Conservation (phyloP, 2,113 vertebrate species). For the Cromileptes altivelis region DNA sequence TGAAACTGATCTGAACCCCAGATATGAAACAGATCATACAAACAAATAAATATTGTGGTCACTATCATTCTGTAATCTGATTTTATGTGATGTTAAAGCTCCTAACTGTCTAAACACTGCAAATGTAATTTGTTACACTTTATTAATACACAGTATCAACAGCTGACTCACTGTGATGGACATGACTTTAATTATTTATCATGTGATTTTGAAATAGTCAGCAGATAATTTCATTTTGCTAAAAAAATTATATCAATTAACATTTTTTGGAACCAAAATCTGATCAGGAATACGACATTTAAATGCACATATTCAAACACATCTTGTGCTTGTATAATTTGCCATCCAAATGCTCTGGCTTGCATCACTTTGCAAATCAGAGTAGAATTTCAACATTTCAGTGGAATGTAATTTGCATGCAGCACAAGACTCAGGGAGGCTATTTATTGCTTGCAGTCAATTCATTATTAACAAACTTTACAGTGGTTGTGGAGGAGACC, state of each 20-base stretch:
- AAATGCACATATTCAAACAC: background rate
- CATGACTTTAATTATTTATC: background rate
- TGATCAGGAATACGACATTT: background rate
- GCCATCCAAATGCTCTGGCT: background rate
- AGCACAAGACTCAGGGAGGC: background rate
- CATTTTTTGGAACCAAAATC: background rate
- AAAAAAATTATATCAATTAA: background rate
- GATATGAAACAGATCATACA: background rate
- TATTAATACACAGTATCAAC: too few relatives aligned
- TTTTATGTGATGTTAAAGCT: too few relatives aligned
- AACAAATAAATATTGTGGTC: background rate
- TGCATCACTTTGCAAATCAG: background rate
- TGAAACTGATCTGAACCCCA: background rate
- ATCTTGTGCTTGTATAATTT: background rate
- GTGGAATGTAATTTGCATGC: background rate
- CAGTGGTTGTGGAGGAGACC: background rate
- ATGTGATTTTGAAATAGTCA: background rate
- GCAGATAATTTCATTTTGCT: background rate
- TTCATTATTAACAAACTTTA: constrained; percentile 16
- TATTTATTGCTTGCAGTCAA: constrained; percentile 8
- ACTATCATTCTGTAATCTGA: background rate
- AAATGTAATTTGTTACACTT: background rate
- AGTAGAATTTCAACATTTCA: background rate
- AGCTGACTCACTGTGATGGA: too few relatives aligned
- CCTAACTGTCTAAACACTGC: background rate